phyloP scores from a whole-genome alignment of 2,888 invertebrate species.

The Dasypogon diadema region DNA sequence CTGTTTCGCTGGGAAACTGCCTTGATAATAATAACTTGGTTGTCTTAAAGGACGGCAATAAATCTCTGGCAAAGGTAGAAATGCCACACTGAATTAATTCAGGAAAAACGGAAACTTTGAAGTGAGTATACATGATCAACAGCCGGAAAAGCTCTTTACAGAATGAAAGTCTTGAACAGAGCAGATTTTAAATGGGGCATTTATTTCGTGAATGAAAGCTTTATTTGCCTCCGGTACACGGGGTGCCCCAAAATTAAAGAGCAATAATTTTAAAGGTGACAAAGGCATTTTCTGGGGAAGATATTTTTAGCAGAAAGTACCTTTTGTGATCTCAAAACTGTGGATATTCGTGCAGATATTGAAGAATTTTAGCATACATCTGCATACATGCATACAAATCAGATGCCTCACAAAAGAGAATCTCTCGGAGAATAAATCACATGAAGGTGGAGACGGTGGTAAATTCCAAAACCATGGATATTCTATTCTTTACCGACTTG shows the following conservation, averaged over 20 bases:
- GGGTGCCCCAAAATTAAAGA: slow-evolving; percentile 10
- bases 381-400: too few relatives aligned
- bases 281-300: not conserved
- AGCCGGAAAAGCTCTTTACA: not conserved
- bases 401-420: too few relatives aligned
- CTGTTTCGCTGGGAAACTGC: too few relatives aligned
- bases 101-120: not conserved
- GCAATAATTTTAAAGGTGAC: slow-evolving; percentile 11
- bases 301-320: too few relatives aligned
- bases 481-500: too few relatives aligned
- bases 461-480: too few relatives aligned
- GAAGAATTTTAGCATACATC: too few relatives aligned
- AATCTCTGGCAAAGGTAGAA: slow-evolving; percentile 25
- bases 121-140: not conserved
- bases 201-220: slow-evolving; percentile 16
- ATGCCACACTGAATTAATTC: slow-evolving; percentile 26
- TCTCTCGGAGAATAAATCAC: too few relatives aligned
- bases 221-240: not conserved
- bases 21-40: slow-evolving; percentile 16
- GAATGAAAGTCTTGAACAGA: not conserved
- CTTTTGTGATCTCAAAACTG: too few relatives aligned
- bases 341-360: too few relatives aligned
- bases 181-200: slow-evolving; percentile 6
- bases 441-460: too few relatives aligned
- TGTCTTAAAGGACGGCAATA: slow-evolving; percentile 32